Conservation (phyloP, 2,888 invertebrate species). For the Diarsia dahlii region DNA sequence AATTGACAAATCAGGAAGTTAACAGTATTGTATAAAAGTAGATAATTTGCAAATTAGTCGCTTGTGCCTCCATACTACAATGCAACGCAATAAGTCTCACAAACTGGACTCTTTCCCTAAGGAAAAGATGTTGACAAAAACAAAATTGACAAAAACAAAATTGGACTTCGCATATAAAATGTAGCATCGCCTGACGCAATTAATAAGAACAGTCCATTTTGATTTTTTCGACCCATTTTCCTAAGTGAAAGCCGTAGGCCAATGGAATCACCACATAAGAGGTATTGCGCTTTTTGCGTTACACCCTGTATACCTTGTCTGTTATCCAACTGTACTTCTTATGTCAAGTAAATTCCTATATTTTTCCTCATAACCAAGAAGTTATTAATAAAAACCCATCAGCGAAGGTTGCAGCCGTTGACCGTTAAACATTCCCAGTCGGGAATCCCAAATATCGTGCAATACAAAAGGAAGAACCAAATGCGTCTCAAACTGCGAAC, state of each 20-base stretch:
- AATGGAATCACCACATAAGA: not conserved
- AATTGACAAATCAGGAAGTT: not conserved
- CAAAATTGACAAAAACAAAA: not conserved
- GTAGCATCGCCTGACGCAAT: not conserved
- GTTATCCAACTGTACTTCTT: not conserved
- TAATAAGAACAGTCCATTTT: not conserved
- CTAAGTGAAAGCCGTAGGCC: not conserved
- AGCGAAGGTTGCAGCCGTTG: slow-evolving; percentile 37
- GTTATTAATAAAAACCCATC: slow-evolving; percentile 34
- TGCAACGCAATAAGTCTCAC: no score
- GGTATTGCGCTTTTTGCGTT: not conserved
- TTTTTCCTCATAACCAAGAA: slow-evolving; percentile 24
- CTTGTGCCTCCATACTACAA: not conserved
- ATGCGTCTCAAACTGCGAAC: slow-evolving; percentile 64
- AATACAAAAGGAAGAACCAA: slow-evolving; percentile 78
- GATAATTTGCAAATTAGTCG: not conserved
- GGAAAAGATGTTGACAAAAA: not conserved
- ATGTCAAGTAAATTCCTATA: slow-evolving; percentile 9
- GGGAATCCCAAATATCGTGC: slow-evolving; percentile 81
- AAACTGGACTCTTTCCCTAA: not conserved
- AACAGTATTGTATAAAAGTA: not conserved
- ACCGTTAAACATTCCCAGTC: slow-evolving; percentile 61
- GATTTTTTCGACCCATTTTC: not conserved
- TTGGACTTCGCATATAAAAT: not conserved
- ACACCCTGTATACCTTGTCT: not conserved